Evolutionary conservation across 1,140 invertebrate genomes (phyloP), one percentile per base, ranked within the genome.

Genomic region (Drosophila insularis): DNA sequence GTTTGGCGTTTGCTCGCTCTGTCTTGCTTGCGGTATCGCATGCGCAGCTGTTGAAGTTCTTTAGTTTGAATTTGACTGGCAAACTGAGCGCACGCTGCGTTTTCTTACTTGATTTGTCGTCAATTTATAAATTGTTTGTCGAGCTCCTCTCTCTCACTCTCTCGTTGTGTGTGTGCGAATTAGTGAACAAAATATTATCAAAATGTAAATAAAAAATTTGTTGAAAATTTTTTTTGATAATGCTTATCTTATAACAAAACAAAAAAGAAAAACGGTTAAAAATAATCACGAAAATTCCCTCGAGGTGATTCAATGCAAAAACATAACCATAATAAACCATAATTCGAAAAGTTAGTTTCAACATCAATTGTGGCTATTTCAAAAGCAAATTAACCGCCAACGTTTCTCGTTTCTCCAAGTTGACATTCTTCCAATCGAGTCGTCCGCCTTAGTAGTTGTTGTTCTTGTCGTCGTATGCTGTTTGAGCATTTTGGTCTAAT

Each of bases 161-260:
- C 62, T 55, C 31, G 32, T 19, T 56, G 5, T 64, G 61, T 59
- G 62, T 69, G 60, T 53, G 62, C 19, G 59, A 80, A 74, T 54
- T 60, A 75, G 80, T 65, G 59, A 43, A 68, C 46, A 67, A 64
- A 77, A 64, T 63, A 70, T 86, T 81, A 86, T 87, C 82, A 72
- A 69, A 87, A 76, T 65, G 78, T 81, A 86, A 86, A 85, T 85
- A 86, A 81, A 80, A 62, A 63, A 40, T 71, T 37, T 68, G 39
- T 50, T 50, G 6, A 19, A 50, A 50, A 11, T 35, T 37, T 27
- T 67, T 56, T 35, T 68, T 73, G 74, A 77, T 77, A 77, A 50
- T 21, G 17, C 43, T 50, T 50, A 50, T 50, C 43, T 21, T 11
- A 50, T 21, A 19, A 64, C 32, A 61, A 54, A 31, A 63, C 58